phyloP scores from a whole-genome alignment of 2,113 vertebrate genomes.

The Phocoena phocoena region DNA sequence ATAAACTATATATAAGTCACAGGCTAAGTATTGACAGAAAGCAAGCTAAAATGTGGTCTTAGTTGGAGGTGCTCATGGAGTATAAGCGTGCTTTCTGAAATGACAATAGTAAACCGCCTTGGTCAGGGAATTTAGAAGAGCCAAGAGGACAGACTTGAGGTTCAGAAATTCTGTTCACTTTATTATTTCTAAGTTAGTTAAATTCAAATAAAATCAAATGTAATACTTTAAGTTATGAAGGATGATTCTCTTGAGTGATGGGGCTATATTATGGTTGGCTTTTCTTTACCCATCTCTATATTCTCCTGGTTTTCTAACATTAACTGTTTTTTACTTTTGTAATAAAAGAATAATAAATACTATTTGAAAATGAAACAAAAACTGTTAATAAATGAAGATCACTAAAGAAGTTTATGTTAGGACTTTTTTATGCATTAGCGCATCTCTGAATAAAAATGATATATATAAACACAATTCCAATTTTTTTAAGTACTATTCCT shows the following conservation, averaged over 20 bases:
- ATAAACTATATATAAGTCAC: neutral
- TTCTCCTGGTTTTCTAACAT: conserved; percentile 12
- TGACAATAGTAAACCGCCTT: neutral
- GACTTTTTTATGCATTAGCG: neutral
- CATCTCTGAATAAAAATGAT: neutral
- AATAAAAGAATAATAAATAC: neutral
- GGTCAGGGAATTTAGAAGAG: neutral
- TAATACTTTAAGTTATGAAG: neutral
- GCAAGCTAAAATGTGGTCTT: neutral
- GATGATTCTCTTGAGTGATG: neutral
- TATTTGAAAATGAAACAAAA: conserved; percentile 15
- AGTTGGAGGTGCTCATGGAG: neutral
- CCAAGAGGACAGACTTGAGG: neutral
- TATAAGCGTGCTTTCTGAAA: neutral
- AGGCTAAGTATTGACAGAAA: neutral
- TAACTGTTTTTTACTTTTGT: neutral
- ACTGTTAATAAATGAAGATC: neutral
- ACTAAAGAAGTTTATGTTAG: neutral
- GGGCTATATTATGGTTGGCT: neutral
- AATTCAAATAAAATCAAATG: neutral
- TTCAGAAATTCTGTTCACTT: neutral
- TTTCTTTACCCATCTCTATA: neutral
- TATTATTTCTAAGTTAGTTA: conserved; percentile 14
- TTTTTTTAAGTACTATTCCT: neutral
- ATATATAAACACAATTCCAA: neutral